Conservation (phyloP, 1,140 invertebrate species). For the Sminthurinus signatus region DNA sequence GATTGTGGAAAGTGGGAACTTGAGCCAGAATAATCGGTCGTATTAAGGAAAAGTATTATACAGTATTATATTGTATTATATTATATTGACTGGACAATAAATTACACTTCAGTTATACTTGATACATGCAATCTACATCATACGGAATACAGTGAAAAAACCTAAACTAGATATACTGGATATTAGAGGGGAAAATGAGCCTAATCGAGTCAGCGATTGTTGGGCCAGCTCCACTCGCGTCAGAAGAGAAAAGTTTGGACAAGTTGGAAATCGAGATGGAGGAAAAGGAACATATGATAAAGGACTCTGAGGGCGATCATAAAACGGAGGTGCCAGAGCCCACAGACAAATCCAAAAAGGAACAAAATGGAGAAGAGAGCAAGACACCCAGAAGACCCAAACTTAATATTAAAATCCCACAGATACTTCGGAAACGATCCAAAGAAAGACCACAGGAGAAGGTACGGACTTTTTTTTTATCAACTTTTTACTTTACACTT, state of each 20-base stretch:
- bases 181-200: slow-evolving; percentile 22
- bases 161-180: not conserved
- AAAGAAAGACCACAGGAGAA: slow-evolving; percentile 14
- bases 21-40: too few species aligned
- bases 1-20: too few species aligned
- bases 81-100: too few species aligned
- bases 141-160: not conserved
- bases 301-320: not conserved
- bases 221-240: slow-evolving; percentile 13
- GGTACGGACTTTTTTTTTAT: too few species aligned
- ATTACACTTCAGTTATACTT: too few species aligned
- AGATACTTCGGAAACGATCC: slow-evolving; percentile 14
- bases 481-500: too few species aligned
- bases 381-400: not conserved
- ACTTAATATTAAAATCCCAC: slow-evolving; percentile 18
- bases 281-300: slow-evolving; percentile 13
- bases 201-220: slow-evolving; percentile 15
- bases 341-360: slow-evolving; percentile 6
- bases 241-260: slow-evolving; percentile 24
- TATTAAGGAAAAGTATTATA: too few species aligned
- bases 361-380: slow-evolving; percentile 2
- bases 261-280: slow-evolving; percentile 25
- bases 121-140: too few species aligned
- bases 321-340: not conserved
- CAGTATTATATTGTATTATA: too few species aligned